These are phyloP conservation scores for Nasonia longicornis DNA, from an alignment of 1,140 invertebrate species.

Conservation along the genomic window DNA sequence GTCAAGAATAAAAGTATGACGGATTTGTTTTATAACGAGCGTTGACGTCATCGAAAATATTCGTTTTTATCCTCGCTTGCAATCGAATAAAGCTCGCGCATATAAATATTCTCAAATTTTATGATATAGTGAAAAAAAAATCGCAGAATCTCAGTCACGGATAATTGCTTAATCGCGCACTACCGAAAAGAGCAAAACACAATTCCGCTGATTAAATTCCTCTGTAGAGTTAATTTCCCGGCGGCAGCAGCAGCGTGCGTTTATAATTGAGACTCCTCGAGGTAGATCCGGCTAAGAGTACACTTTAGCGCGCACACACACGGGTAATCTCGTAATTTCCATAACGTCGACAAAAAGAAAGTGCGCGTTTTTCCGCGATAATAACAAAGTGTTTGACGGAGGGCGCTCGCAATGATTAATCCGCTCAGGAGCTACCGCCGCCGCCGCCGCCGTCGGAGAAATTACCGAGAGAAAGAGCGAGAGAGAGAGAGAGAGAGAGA, in stretches of 20 bases:
- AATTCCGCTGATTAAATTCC: constrained; percentile 27
- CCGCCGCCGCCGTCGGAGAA: constrained; percentile 38
- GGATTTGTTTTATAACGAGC: neutral
- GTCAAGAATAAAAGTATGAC: neutral
- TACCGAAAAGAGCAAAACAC: neutral
- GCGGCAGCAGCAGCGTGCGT: neutral
- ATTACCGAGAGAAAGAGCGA: constrained; percentile 51
- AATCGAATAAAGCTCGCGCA: no score
- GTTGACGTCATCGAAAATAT: no score
- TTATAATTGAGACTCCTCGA: constrained; percentile 27
- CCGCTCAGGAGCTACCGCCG: constrained; percentile 44
- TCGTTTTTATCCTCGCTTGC: no score
- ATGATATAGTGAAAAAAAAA: no score
- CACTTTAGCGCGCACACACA: neutral
- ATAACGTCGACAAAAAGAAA: constrained; percentile 26
- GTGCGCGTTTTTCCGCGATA: constrained; percentile 32
- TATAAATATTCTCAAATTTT: no score
- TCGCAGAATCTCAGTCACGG: no score
- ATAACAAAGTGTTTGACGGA: constrained; percentile 42
- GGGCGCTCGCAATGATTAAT: constrained; percentile 43
- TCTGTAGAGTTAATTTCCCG: constrained; percentile 4
- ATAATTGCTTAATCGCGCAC: neutral
- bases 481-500: constrained; percentile 48
- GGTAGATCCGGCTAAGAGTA: neutral
- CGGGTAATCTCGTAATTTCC: constrained; percentile 3